These are phyloP conservation scores for Lordiphosa stackelbergi DNA, from an alignment of 1,140 invertebrate genomes.

Conservation along the genomic window DNA sequence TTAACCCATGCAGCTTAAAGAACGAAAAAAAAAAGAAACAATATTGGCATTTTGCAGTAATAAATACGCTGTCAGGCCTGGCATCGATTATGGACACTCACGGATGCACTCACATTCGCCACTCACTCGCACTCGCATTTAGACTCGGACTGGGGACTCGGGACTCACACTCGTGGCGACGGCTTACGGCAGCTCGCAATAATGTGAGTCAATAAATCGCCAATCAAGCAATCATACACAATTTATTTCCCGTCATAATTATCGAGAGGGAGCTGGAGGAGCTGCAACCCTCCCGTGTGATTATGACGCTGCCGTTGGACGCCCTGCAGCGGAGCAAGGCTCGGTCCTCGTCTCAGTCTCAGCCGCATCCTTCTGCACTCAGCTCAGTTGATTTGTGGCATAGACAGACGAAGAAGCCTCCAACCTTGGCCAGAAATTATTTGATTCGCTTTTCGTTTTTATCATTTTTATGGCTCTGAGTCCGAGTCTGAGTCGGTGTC, in stretches of 20 bases:
- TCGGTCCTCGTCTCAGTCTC: constrained; percentile 24
- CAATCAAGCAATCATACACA: constrained; percentile 76
- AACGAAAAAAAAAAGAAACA: constrained; percentile 31
- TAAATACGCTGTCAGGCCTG: constrained; percentile 68
- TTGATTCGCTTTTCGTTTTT: constrained; percentile 48
- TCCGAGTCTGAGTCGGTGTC: constrained; percentile 23
- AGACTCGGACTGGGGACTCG: constrained; percentile 22
- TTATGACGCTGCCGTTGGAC: constrained; percentile 71
- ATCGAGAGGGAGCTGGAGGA: constrained; percentile 47
- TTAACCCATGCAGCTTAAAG: constrained; percentile 12
- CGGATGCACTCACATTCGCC: constrained; percentile 55
- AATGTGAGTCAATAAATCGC: constrained; percentile 77
- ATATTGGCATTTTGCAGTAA: constrained; percentile 60
- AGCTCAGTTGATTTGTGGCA: constrained; percentile 65
- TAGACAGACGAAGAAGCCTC: constrained; percentile 48
- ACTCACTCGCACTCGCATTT: constrained; percentile 15
- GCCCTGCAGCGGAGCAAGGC: constrained; percentile 55
- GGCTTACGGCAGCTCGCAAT: constrained; percentile 65
- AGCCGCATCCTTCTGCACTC: constrained; percentile 48
- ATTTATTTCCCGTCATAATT: constrained; percentile 77
- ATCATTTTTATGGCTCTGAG: constrained; percentile 53
- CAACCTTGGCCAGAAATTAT: constrained; percentile 35
- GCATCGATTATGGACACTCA: constrained; percentile 72
- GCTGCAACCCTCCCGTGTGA: constrained; percentile 49
- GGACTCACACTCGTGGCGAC: constrained; percentile 12